Evolutionary conservation across 2,113 vertebrate species (phyloP).

Genomic region (Orcinus orca): DNA sequence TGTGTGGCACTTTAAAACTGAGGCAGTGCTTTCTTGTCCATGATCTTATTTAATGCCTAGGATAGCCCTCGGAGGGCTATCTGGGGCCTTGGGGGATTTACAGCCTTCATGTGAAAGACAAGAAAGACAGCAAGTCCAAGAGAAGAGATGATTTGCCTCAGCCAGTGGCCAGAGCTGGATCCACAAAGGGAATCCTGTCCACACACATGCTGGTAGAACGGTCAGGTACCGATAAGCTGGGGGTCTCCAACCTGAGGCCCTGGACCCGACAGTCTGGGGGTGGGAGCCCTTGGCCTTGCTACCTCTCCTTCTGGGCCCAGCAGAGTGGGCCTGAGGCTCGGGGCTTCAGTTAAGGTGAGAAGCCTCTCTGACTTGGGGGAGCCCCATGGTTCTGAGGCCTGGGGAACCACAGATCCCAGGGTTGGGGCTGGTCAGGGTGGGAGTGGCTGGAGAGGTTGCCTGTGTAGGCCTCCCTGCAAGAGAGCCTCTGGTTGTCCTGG

Average conservation of each 20-base stretch:
- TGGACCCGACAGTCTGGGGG: not conserved
- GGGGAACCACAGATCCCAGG: not conserved
- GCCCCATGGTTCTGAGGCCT: not conserved
- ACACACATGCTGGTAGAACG: not conserved
- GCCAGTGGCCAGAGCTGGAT: not conserved
- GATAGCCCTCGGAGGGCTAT: not conserved
- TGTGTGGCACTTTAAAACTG: not conserved
- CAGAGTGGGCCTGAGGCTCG: not conserved
- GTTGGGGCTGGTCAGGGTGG: not conserved
- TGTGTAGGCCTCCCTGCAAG: not conserved
- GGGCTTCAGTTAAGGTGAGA: not conserved
- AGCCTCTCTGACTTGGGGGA: not conserved
- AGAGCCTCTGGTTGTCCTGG: not conserved
- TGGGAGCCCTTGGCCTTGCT: not conserved
- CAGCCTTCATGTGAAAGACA: not conserved
- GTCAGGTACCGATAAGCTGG: not conserved
- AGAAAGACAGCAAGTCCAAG: not conserved
- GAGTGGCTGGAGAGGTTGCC: not conserved
- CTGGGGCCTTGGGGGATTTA: not conserved
- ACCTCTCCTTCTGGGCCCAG: not conserved
- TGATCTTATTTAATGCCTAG: not conserved
- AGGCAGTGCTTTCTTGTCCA: not conserved
- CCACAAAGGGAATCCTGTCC: not conserved
- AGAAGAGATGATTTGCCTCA: not conserved
- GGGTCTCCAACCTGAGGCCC: not conserved